A percentile compares a stretch with the other conserved stretches of the same genome.
Conservation (phyloP, 1,140 invertebrate genomes). For the Diorhabda sublineata region DNA sequence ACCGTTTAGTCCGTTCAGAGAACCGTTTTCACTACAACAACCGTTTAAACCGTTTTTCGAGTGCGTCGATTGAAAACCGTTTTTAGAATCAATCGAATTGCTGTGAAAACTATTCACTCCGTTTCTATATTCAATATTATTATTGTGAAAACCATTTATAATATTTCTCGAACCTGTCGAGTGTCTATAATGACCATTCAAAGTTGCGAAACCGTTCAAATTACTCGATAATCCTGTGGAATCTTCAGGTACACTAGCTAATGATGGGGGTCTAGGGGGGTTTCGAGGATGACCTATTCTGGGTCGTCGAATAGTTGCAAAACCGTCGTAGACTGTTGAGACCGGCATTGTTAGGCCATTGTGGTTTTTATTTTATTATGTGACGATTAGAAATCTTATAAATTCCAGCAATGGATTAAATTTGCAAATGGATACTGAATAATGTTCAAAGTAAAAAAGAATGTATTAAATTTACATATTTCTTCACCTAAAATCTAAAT, state of each 20-base stretch:
- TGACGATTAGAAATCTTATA: too few relatives aligned
- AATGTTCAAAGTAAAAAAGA: too few relatives aligned
- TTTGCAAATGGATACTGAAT: too few relatives aligned
- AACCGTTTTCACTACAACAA: background rate
- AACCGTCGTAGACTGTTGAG: slow-evolving; percentile 72
- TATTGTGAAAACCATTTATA: background rate
- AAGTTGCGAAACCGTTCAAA: slow-evolving; percentile 25
- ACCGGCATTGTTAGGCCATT: slow-evolving; percentile 38
- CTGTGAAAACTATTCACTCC: background rate
- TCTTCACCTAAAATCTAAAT: too few relatives aligned
- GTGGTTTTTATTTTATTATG: too few relatives aligned
- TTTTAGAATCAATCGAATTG: background rate
- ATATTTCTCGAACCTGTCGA: background rate
- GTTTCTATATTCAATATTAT: background rate
- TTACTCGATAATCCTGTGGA: slow-evolving; percentile 32
- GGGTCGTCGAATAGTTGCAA: slow-evolving; percentile 70
- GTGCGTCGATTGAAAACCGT: background rate
- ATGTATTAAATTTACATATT: too few relatives aligned
- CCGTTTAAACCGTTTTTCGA: background rate
- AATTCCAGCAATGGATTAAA: too few relatives aligned
- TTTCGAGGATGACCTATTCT: slow-evolving; percentile 49
- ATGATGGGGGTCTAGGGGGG: slow-evolving; percentile 39
- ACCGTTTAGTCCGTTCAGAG: background rate
- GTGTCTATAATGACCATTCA: background rate
- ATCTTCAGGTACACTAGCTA: slow-evolving; percentile 45